A percentile compares a stretch with the other conserved stretches of the same genome.
phyloP scores from a whole-genome alignment of 2,888 invertebrate species.

The Sphecodes monilicornis region DNA sequence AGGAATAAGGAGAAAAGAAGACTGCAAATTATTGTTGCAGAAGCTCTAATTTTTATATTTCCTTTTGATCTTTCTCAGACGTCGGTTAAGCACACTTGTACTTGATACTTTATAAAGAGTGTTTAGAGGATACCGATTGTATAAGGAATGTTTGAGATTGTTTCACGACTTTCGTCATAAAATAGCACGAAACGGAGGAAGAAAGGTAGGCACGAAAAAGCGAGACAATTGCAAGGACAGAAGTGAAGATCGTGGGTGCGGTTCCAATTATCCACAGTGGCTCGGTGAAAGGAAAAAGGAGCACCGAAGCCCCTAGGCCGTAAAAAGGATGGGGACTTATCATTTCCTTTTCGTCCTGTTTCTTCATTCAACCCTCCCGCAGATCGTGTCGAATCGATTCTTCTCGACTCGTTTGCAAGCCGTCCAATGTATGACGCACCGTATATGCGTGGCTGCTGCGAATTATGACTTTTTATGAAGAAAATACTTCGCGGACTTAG shows the following conservation, averaged over 20 bases:
- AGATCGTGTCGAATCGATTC: conserved; percentile 74
- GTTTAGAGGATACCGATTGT: not conserved
- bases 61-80: too few species aligned
- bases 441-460: conserved; percentile 42
- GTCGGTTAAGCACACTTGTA: too few species aligned
- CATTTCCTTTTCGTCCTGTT: conserved; percentile 58
- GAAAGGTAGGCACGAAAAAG: conserved; percentile 25
- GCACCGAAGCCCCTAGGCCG: conserved; percentile 47
- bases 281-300: conserved; percentile 67
- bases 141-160: not conserved
- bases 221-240: conserved; percentile 37
- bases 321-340: conserved; percentile 54
- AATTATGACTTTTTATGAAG: conserved; percentile 19
- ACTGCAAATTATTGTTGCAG: not conserved
- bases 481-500: conserved; percentile 22
- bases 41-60: too few species aligned
- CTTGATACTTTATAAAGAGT: not conserved
- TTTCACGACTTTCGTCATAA: conserved; percentile 24
- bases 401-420: conserved; percentile 73
- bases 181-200: conserved; percentile 4
- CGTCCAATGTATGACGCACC: conserved; percentile 62
- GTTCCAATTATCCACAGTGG: conserved; percentile 79
- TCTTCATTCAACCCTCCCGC: conserved; percentile 58
- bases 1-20: not conserved
- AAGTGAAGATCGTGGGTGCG: conserved; percentile 70